Evolutionary conservation across 2,797 vertebrate genomes (phyloP).

Genomic region (Sebastes nivosus): DNA sequence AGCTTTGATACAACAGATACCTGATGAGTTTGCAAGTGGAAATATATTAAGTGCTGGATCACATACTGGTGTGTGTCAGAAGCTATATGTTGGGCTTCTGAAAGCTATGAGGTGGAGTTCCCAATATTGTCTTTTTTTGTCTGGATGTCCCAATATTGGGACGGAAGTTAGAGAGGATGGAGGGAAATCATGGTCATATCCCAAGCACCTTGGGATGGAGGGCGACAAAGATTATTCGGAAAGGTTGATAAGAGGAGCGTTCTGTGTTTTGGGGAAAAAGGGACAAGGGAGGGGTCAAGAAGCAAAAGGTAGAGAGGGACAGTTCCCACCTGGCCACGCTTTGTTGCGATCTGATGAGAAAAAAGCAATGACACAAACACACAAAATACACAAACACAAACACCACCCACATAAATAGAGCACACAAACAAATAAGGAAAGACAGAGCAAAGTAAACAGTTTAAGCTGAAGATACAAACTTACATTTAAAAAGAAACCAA

Average conservation of each 20-base stretch:
- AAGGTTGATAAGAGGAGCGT: constrained; percentile 19
- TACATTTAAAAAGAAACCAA: constrained; percentile 9
- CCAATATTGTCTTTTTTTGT: constrained; percentile 62
- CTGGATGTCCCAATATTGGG: constrained; percentile 65
- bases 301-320: constrained; percentile 61
- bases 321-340: constrained; percentile 87
- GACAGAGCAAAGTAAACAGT: constrained; percentile 46
- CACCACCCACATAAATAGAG: constrained; percentile 36
- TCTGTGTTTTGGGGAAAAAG: constrained; percentile 12
- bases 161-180: constrained; percentile 17
- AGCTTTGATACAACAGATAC: background rate
- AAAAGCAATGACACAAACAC: constrained; percentile 74
- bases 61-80: background rate
- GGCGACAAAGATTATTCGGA: constrained; percentile 12
- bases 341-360: constrained; percentile 86
- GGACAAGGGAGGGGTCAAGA: constrained; percentile 19
- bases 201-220: constrained; percentile 48
- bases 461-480: constrained; percentile 34
- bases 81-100: constrained; percentile 52
- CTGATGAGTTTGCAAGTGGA: background rate
- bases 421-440: constrained; percentile 36
- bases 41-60: background rate
- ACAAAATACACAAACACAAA: constrained; percentile 36
- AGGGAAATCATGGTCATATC: constrained; percentile 36
- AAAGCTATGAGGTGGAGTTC: constrained; percentile 73